Evolutionary conservation across 2,113 vertebrate species (phyloP).

Genomic region (Pollachius pollachius): DNA sequence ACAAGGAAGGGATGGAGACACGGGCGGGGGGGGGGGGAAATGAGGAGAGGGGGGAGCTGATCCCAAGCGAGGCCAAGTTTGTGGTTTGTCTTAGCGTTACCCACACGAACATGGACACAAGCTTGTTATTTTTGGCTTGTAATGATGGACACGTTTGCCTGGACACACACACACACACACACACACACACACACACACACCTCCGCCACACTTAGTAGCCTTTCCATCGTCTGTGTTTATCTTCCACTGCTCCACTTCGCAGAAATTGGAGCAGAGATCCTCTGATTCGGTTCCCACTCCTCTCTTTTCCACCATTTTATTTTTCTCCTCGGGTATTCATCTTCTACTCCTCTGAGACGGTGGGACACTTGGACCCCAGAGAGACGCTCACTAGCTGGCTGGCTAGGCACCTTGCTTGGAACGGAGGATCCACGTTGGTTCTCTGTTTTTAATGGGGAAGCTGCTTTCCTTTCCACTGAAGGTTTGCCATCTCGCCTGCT

Average conservation of each 20-base stretch:
- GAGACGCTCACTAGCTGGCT: slow-evolving; percentile 23
- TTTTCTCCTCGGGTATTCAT: neutral
- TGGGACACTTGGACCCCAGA: slow-evolving; percentile 32
- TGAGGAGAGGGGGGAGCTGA: slow-evolving; percentile 5
- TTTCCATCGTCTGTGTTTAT: slow-evolving; percentile 9
- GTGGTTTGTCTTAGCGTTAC: slow-evolving; percentile 7
- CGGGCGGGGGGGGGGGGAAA: neutral
- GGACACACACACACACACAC: neutral
- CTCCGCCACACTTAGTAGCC: slow-evolving; percentile 5
- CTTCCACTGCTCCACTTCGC: slow-evolving; percentile 18
- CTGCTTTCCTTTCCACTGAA: slow-evolving; percentile 36
- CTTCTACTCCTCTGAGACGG: slow-evolving; percentile 26
- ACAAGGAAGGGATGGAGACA: neutral
- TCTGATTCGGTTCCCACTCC: slow-evolving; percentile 1
- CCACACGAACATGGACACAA: neutral
- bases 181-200: neutral
- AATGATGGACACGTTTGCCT: neutral
- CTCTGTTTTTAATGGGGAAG: slow-evolving; percentile 29
- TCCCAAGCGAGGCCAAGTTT: slow-evolving; percentile 1
- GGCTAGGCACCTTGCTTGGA: slow-evolving; percentile 8
- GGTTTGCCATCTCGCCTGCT: slow-evolving; percentile 12
- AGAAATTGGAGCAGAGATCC: slow-evolving; percentile 18
- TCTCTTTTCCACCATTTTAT: slow-evolving; percentile 8
- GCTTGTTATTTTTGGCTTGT: neutral
- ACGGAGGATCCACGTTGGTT: slow-evolving; percentile 28